phyloP scores from a whole-genome alignment of 2,113 vertebrate species.

The Nothoprocta pentlandii region DNA sequence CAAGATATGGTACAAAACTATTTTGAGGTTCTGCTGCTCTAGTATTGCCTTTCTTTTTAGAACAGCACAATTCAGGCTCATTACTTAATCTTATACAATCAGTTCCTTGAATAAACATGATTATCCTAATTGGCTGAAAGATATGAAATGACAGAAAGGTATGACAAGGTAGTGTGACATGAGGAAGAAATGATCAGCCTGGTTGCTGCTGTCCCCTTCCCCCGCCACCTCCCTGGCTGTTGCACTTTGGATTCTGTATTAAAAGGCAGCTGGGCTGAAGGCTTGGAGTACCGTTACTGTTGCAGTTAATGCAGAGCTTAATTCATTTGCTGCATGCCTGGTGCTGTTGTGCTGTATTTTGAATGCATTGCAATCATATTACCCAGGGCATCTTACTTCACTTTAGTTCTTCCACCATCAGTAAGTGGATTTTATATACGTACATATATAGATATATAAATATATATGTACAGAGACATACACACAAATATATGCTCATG shows the following conservation, averaged over 20 bases:
- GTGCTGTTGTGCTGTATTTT: neutral
- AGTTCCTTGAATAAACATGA: neutral
- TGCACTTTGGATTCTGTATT: neutral
- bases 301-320: neutral
- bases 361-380: neutral
- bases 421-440: neutral
- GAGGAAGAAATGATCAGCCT: neutral
- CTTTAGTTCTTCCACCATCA: neutral
- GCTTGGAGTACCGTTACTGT: neutral
- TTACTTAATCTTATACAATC: neutral
- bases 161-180: neutral
- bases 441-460: rapidly evolving
- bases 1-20: neutral
- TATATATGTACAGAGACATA: neutral
- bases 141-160: neutral
- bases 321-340: neutral
- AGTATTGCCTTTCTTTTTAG: neutral
- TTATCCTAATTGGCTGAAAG: neutral
- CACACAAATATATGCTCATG: rapidly evolving
- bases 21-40: neutral
- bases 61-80: neutral
- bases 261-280: neutral
- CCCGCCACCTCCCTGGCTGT: neutral
- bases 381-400: neutral
- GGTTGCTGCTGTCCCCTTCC: neutral